Evolutionary conservation across 2,797 vertebrate species (phyloP).

Genomic region (Melopsittacus undulatus): DNA sequence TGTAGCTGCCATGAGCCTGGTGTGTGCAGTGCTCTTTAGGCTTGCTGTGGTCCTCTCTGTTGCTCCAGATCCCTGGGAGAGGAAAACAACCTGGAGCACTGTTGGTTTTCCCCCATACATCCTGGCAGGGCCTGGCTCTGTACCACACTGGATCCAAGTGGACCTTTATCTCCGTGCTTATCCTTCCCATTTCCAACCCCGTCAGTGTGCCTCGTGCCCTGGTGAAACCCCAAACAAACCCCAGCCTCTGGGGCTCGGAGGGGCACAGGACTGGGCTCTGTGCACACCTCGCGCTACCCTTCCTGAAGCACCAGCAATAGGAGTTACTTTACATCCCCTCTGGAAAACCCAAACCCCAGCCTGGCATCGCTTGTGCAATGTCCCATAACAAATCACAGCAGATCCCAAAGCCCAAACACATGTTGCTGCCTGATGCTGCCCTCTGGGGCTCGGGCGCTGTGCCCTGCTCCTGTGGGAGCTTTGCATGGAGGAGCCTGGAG

Average conservation of each 20-base stretch:
- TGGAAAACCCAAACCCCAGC: neutral
- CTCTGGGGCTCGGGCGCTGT: neutral
- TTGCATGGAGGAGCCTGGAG: accelerated
- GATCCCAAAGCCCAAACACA: neutral
- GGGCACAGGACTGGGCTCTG: accelerated
- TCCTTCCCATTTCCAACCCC: neutral
- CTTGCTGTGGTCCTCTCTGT: neutral
- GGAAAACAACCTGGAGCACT: neutral
- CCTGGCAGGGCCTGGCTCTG: neutral
- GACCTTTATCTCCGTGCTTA: neutral
- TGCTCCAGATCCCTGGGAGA: neutral
- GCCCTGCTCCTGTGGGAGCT: neutral
- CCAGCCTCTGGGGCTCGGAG: neutral
- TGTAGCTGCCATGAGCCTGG: accelerated
- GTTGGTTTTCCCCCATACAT: neutral
- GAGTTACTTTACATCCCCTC: neutral
- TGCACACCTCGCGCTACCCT: neutral
- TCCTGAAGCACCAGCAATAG: accelerated
- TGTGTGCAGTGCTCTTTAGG: accelerated
- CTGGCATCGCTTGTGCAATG: neutral
- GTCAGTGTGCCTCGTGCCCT: accelerated
- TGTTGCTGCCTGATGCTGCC: neutral
- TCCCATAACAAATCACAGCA: neutral
- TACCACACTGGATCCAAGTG: accelerated
- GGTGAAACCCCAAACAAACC: neutral